Conservation (phyloP, 2,888 invertebrate species). For the Muschampia plurimacula region DNA sequence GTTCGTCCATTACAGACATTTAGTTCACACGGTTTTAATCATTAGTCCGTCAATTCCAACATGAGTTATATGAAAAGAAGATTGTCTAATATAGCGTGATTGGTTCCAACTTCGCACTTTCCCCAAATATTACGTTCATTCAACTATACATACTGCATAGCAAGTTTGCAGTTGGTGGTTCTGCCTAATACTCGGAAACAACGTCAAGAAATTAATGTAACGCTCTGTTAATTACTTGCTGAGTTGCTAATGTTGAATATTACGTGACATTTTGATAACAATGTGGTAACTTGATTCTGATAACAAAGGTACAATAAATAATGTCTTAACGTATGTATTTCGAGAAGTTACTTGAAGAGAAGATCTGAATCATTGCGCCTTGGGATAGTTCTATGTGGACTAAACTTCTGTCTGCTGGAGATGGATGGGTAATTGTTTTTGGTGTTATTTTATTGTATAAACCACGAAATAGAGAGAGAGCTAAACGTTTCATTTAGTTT, state of each 20-base stretch:
- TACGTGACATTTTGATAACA: too few species aligned
- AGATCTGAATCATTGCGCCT: too few species aligned
- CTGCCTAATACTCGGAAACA: slow-evolving; percentile 5
- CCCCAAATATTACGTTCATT: slow-evolving; percentile 65
- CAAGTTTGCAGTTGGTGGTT: background rate
- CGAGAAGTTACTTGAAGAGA: too few species aligned
- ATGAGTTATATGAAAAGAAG: slow-evolving; percentile 11
- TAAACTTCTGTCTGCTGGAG: too few species aligned
- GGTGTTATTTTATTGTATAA: too few species aligned
- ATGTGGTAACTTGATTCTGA: too few species aligned
- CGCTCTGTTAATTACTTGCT: background rate
- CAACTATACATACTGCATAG: slow-evolving; percentile 32
- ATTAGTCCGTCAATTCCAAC: background rate
- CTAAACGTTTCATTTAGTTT: too few species aligned
- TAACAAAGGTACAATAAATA: too few species aligned
- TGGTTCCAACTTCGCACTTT: slow-evolving; percentile 59
- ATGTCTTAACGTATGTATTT: too few species aligned
- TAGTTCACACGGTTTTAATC: slow-evolving; percentile 5
- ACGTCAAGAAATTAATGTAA: slow-evolving; percentile 5
- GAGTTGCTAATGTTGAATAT: background rate
- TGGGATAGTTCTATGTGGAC: too few species aligned
- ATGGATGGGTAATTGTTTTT: too few species aligned
- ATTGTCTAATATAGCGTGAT: slow-evolving; percentile 65
- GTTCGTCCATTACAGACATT: background rate
- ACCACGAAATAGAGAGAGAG: too few species aligned